Percentiles rank a stretch among this genome's conserved stretches.
Conservation (phyloP, 1,140 invertebrate genomes). For the Trichonephila clavata region DNA sequence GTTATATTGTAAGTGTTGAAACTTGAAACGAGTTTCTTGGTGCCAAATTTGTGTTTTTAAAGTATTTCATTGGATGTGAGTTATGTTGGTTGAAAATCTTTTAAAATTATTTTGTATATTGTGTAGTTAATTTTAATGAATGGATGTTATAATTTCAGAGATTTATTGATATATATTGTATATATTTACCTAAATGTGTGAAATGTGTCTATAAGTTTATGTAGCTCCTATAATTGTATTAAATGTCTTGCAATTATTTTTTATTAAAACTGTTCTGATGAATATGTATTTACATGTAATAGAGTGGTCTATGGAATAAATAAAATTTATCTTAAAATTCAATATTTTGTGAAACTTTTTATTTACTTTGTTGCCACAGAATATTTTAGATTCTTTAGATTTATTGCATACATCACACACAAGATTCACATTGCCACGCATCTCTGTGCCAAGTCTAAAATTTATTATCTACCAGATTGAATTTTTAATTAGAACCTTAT, state of each 20-base stretch:
- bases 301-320: background rate
- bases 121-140: background rate
- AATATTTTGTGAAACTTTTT: too few relatives aligned
- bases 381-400: too few relatives aligned
- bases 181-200: background rate
- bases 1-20: background rate
- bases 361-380: too few relatives aligned
- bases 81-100: background rate
- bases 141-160: conserved; percentile 2
- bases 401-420: too few relatives aligned
- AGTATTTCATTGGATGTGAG: background rate
- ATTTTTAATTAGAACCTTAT: too few relatives aligned
- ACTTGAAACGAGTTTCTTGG: background rate
- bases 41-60: conserved; percentile 19
- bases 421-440: too few relatives aligned
- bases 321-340: background rate
- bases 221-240: background rate
- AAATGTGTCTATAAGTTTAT: background rate
- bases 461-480: too few relatives aligned
- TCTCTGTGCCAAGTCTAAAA: too few relatives aligned
- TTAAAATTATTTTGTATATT: background rate
- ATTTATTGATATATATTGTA: conserved; percentile 9
- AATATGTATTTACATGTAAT: conserved; percentile 18
- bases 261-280: background rate
- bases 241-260: background rate